Conservation (phyloP, 2,888 invertebrate species). For the Dinocampus coccinellae region DNA sequence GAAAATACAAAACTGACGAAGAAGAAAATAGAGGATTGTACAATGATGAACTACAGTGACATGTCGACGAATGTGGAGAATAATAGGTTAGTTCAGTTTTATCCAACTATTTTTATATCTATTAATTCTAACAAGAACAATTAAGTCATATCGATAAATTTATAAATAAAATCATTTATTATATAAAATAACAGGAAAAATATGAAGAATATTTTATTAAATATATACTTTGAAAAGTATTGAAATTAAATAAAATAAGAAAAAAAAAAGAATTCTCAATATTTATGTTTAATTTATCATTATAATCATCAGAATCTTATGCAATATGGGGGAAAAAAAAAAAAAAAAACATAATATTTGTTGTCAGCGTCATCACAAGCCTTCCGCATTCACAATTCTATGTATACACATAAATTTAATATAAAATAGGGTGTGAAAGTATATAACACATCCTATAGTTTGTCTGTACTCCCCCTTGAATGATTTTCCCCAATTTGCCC, state of each 20-base stretch:
- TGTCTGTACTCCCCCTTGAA: neutral
- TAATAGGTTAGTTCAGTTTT: slow-evolving; percentile 44
- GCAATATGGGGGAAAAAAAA: neutral
- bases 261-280: too few species aligned
- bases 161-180: too few species aligned
- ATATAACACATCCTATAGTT: neutral
- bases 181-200: too few species aligned
- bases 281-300: too few species aligned
- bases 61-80: slow-evolving; percentile 43
- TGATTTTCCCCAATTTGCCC: neutral
- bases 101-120: neutral
- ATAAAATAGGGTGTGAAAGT: neutral
- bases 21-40: slow-evolving; percentile 34
- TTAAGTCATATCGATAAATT: too few species aligned
- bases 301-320: neutral
- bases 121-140: too few species aligned
- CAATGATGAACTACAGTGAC: slow-evolving; percentile 48
- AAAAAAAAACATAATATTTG: neutral
- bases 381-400: neutral
- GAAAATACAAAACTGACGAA: slow-evolving; percentile 6
- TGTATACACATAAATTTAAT: neutral
- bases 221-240: too few species aligned
- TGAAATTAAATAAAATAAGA: too few species aligned
- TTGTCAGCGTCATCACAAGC: neutral
- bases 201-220: too few species aligned